These are phyloP conservation scores for Flexamia atlantica DNA, from an alignment of 2,888 invertebrate genomes.

Conservation along the genomic window DNA sequence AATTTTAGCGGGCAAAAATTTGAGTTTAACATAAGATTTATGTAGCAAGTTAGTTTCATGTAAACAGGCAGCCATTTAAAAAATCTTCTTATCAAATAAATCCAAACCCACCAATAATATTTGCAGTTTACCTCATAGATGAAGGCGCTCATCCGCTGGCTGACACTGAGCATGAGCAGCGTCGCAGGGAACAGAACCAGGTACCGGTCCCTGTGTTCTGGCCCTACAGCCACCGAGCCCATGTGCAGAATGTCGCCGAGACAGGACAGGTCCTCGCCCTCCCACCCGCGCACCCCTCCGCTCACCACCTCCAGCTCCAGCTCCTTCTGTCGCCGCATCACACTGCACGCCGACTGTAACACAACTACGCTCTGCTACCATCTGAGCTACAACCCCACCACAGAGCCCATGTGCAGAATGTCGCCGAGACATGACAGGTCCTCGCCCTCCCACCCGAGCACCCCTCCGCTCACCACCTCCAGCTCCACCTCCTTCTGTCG, in stretches of 20 bases:
- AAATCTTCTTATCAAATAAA: too few species aligned
- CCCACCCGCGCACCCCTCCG: constrained; percentile 97
- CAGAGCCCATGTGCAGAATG: constrained; percentile 94
- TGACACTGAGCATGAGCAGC: constrained; percentile 92
- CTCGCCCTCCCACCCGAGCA: constrained; percentile 97
- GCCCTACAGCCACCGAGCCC: constrained; percentile 93
- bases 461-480: constrained; percentile 95
- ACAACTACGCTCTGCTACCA: constrained; percentile 82
- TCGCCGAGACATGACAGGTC: constrained; percentile 87
- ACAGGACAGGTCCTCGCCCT: constrained; percentile 86
- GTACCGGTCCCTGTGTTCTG: constrained; percentile 92
- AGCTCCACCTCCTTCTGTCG: constrained; percentile 97
- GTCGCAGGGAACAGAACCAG: constrained; percentile 94
- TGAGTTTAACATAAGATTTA: too few species aligned
- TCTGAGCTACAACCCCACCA: constrained; percentile 91
- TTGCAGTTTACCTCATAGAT: constrained; percentile 95
- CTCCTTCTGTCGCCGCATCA: constrained; percentile 95
- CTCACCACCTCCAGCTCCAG: constrained; percentile 96
- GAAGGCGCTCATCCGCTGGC: constrained; percentile 95
- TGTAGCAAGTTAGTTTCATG: too few species aligned
- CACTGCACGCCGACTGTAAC: constrained; percentile 88
- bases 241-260: constrained; percentile 94
- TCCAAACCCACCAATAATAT: too few species aligned
- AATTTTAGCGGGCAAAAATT: too few species aligned
- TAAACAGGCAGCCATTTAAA: too few species aligned